phyloP scores from a whole-genome alignment of 2,113 vertebrate species.

The Toxostoma redivivum region DNA sequence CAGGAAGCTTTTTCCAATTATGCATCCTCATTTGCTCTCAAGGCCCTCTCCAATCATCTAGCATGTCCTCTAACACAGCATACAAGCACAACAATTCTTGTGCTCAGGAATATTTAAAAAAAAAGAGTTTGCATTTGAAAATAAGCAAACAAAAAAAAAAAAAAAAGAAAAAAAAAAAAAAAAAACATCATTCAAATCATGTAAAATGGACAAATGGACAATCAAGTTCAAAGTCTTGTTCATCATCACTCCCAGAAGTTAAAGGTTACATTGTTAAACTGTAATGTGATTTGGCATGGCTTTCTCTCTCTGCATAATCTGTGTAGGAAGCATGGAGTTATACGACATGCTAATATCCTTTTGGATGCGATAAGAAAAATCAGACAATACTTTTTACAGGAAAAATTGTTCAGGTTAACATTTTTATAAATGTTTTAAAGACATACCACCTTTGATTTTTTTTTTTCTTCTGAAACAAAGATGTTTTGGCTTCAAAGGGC shows the following conservation, averaged over 20 bases:
- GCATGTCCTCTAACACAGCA: accelerated
- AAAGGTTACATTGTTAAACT: background rate
- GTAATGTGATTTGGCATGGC: background rate
- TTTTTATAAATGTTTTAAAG: background rate
- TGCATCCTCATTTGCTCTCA: background rate
- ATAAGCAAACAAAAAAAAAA: background rate
- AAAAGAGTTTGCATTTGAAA: background rate
- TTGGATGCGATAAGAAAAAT: background rate
- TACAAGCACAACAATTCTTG: background rate
- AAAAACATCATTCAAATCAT: background rate
- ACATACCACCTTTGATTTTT: background rate
- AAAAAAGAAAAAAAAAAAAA: background rate
- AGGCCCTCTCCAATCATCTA: background rate
- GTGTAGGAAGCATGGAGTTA: background rate
- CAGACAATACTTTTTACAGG: background rate
- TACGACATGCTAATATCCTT: accelerated
- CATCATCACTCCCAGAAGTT: background rate
- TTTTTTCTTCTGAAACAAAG: accelerated
- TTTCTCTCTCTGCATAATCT: background rate
- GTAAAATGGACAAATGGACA: background rate
- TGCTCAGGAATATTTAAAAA: background rate
- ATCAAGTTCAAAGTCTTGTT: background rate
- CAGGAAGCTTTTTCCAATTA: background rate
- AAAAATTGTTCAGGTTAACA: background rate
- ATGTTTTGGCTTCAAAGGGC: background rate